phyloP scores from a whole-genome alignment of 2,113 vertebrate genomes.

The Semnornis frantzii region DNA sequence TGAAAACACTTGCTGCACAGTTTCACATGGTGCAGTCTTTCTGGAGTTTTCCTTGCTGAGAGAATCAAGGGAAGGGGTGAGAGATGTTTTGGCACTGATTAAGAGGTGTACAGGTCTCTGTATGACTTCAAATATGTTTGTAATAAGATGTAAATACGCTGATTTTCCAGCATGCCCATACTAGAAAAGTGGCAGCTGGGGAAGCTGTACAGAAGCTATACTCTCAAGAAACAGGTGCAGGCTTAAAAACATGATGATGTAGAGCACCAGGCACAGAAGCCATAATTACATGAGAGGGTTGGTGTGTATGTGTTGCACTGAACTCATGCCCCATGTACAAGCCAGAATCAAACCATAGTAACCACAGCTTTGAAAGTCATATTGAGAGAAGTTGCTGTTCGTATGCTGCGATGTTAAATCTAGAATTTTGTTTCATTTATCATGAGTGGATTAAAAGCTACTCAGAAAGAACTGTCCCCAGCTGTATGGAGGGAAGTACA shows the following conservation, averaged over 20 bases:
- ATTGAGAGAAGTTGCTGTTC: background rate
- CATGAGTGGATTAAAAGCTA: background rate
- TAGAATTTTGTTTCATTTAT: background rate
- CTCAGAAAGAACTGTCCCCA: background rate
- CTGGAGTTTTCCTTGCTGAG: background rate
- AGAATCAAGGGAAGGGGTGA: background rate
- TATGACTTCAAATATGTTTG: background rate
- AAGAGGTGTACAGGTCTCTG: background rate
- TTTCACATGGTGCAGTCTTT: background rate
- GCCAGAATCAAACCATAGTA: background rate
- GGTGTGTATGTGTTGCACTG: background rate
- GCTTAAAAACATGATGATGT: background rate
- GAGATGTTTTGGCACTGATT: background rate
- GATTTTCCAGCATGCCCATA: background rate
- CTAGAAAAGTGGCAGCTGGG: background rate
- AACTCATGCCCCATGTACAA: background rate
- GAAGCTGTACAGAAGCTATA: background rate
- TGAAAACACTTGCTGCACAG: background rate
- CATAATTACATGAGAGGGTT: background rate
- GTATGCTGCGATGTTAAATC: background rate
- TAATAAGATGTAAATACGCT: background rate
- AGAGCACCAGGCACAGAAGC: background rate
- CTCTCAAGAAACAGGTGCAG: background rate
- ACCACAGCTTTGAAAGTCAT: background rate
- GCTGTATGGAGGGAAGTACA: background rate